Evolutionary conservation across 2,113 vertebrate species (phyloP).

Genomic region (Mesoclemmys tuberculata): DNA sequence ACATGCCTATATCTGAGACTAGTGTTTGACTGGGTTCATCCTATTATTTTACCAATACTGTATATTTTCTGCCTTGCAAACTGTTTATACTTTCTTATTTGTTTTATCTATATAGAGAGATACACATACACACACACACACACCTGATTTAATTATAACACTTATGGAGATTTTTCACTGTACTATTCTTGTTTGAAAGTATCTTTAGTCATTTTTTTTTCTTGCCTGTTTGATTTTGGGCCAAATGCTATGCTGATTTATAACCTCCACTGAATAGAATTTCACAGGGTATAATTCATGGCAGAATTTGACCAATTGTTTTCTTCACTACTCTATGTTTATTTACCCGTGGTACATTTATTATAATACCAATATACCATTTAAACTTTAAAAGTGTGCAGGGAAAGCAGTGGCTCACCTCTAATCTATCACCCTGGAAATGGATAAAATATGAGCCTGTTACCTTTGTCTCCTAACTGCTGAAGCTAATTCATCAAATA

Average conservation of each 20-base stretch:
- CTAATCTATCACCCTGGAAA: neutral
- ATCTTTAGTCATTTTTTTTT: neutral
- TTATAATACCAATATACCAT: neutral
- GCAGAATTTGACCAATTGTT: neutral
- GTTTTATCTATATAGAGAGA: neutral
- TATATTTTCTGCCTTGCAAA: neutral
- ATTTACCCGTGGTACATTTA: neutral
- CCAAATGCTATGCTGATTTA: neutral
- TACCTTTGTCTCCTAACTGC: neutral
- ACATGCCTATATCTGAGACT: neutral
- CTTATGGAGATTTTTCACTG: neutral
- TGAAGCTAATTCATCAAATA: slow-evolving; percentile 5
- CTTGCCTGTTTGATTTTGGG: neutral
- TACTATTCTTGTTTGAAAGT: neutral
- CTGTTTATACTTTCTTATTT: neutral
- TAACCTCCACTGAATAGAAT: neutral
- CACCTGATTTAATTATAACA: neutral
- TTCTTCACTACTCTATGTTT: neutral
- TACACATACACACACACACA: neutral
- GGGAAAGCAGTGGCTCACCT: neutral
- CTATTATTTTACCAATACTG: neutral
- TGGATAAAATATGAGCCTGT: neutral
- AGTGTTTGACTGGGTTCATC: neutral
- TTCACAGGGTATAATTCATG: neutral
- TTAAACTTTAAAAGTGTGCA: neutral